A percentile compares a stretch with the other conserved stretches of the same genome.
Evolutionary conservation across 2,113 vertebrate genomes (phyloP).

Genomic region (Albula glossodonta): DNA sequence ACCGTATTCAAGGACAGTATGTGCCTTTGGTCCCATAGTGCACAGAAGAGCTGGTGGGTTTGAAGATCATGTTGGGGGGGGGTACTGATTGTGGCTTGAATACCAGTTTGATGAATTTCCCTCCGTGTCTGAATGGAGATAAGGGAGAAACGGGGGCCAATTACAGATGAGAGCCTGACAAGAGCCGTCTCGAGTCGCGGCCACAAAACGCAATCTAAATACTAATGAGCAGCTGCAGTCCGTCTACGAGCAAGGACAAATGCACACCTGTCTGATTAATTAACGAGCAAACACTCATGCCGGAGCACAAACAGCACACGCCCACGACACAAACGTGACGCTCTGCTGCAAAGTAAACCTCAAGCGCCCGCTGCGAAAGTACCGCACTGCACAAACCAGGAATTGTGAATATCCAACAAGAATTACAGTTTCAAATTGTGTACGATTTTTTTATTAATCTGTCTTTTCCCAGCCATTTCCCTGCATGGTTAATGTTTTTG

Average conservation of each 20-base stretch:
- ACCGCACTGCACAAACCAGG: no score
- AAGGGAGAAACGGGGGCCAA: background rate
- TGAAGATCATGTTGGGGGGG: no score
- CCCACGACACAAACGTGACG: background rate
- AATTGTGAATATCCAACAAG: no score
- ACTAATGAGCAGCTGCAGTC: slow-evolving; percentile 39
- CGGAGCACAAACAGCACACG: background rate
- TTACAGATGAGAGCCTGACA: background rate
- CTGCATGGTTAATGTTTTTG: no score
- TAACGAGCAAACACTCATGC: background rate
- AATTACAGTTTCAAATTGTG: no score
- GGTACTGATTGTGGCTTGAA: background rate
- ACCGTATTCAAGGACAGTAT: no score
- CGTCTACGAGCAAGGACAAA: background rate
- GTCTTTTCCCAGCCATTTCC: no score
- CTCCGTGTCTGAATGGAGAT: background rate
- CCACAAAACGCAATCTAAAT: slow-evolving; percentile 25
- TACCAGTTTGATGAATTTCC: background rate
- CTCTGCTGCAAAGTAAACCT: background rate
- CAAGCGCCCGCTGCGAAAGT: background rate
- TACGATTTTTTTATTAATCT: no score
- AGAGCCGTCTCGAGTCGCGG: background rate
- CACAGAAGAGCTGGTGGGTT: no score
- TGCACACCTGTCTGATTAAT: background rate
- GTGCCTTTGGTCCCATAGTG: no score